A percentile compares a stretch with the other conserved stretches of the same genome.
Evolutionary conservation across 2,888 invertebrate genomes (phyloP).

Genomic region (Tricholauxania praeusta): DNA sequence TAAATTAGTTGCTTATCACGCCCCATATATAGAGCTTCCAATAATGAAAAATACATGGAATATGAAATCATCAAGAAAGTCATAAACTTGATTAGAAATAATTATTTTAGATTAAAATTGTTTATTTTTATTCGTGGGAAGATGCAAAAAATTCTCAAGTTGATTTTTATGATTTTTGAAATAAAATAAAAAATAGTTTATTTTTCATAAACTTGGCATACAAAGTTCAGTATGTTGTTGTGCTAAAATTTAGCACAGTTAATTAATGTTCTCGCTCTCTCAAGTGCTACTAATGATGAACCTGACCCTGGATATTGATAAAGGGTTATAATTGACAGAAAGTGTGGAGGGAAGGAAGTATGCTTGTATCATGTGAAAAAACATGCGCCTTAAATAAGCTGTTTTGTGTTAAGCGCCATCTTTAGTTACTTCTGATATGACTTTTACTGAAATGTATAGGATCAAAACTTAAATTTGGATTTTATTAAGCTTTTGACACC

Average conservation of each 20-base stretch:
- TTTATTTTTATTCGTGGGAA: slow-evolving; percentile 10
- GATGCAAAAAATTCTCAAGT: background rate
- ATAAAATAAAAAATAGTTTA: background rate
- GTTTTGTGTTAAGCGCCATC: too few species aligned
- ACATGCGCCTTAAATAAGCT: background rate
- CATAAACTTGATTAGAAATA: slow-evolving; percentile 27
- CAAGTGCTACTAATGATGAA: slow-evolving; percentile 1
- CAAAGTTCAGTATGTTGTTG: background rate
- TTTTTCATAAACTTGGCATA: slow-evolving; percentile 1
- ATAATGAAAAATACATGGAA: background rate
- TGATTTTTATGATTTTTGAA: background rate
- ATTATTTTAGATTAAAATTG: slow-evolving; percentile 6
- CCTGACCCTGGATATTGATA: background rate
- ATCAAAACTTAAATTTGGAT: too few species aligned
- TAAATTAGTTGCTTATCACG: slow-evolving; percentile 28
- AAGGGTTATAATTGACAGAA: background rate
- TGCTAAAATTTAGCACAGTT: background rate
- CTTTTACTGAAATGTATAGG: too few species aligned
- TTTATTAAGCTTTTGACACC: too few species aligned
- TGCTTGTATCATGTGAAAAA: background rate
- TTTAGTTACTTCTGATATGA: too few species aligned
- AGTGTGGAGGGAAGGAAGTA: background rate
- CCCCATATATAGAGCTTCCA: slow-evolving; percentile 1
- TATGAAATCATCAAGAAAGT: slow-evolving; percentile 30
- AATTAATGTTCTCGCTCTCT: background rate